phyloP scores from a whole-genome alignment of 35 echinoderm and acorn worm species.

The Heliocidaris tuberculata region DNA sequence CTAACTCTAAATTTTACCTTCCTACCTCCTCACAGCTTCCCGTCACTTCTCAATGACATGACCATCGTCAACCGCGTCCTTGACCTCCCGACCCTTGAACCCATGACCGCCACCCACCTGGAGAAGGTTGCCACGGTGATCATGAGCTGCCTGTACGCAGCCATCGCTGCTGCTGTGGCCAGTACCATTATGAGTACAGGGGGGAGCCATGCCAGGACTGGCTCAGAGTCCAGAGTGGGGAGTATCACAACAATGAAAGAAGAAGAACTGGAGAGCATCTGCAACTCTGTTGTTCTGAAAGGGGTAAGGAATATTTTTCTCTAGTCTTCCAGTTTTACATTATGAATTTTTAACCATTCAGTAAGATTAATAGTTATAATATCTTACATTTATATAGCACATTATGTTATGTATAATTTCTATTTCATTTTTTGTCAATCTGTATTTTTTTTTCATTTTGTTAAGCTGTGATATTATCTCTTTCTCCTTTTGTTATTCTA shows the following conservation, averaged over 20 bases:
- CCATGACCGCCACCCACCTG: slow-evolving; percentile 86
- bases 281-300: slow-evolving; percentile 84
- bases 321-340: not conserved
- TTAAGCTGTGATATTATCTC: not conserved
- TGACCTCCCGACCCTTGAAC: slow-evolving; percentile 88
- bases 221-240: not conserved
- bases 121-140: slow-evolving; percentile 87
- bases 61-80: slow-evolving; percentile 90
- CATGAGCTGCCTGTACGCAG: slow-evolving; percentile 96
- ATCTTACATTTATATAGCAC: too few species aligned
- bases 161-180: slow-evolving; percentile 76
- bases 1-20: not conserved
- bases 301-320: slow-evolving; percentile 59
- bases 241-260: slow-evolving; percentile 66
- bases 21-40: slow-evolving; percentile 61
- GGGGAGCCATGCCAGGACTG: slow-evolving; percentile 49
- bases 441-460: too few species aligned
- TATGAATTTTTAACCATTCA: too few species aligned
- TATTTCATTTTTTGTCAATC: too few species aligned
- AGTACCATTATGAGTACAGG: slow-evolving; percentile 67
- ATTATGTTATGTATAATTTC: too few species aligned
- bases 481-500: too few species aligned
- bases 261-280: slow-evolving; percentile 87
- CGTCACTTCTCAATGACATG: slow-evolving; percentile 95
- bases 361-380: too few species aligned